Evolutionary conservation across 2,113 vertebrate species (phyloP), one percentile per base, ranked within the genome.

Genomic region (Nothobranchius furzeri): DNA sequence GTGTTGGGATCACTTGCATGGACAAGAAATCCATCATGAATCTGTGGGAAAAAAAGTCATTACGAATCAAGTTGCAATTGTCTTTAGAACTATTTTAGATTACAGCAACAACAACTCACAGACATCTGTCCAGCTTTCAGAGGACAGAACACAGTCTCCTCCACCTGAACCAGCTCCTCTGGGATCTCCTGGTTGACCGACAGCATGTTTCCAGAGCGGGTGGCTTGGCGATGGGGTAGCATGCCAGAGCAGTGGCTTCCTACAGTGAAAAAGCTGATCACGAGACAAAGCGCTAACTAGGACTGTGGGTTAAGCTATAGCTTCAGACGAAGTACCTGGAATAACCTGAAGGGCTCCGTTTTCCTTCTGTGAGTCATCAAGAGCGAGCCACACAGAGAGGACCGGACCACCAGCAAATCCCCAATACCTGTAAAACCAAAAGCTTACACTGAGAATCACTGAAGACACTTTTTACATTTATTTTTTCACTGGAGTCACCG

Each of bases 181-280:
- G 92, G 91, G 72, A 95, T 94, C 82, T 95, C 94, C 75, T 95
- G 93, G 60, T 95, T 95, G 68, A 93, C 87, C 30, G 87, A 83
- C 75, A 94, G 84, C 90, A 94, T 92, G 88, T 94, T 95, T 45
- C 93, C 91, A 3, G 69, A 20, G n/a, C 75, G 79, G 4, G 14
- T 6, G 12, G 92, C 85, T 46, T 66, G 73, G 1, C 30, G 83
- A 80, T 94, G 94, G 13, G 85, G 88, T 49, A 93, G 63, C 73
- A 93, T 81, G 25, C 93, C 94, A 12, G 77, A 83, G n/a, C 69
- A 56, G 77, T 94, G 94, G 68, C 84, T 93, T 5, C 91, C 93
- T 93, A 20, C 47, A 70, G 46, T 15, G 52, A 49, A 70, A 55
- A 10, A 14, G 5, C n/a, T 55, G 50, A 17, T 35, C 7, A n/a